A percentile compares a stretch with the other conserved stretches of the same genome.
These are phyloP conservation scores for Campoletis raptor DNA, from an alignment of 2,888 invertebrate genomes.

Conservation along the genomic window DNA sequence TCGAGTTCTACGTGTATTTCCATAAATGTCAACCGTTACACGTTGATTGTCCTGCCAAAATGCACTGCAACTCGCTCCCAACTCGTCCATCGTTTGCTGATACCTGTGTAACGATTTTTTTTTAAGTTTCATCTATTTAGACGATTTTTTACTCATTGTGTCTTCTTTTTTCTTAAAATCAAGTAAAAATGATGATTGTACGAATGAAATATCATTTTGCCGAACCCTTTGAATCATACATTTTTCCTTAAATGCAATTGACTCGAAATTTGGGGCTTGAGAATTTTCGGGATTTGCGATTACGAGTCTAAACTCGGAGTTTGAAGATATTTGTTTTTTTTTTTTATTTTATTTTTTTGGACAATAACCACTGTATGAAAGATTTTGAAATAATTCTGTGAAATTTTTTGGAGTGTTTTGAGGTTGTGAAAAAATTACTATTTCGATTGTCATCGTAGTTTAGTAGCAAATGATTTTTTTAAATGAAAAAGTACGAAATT, in stretches of 20 bases:
- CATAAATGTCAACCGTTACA: conserved; percentile 87
- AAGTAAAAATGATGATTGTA: background rate
- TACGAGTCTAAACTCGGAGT: too few species aligned
- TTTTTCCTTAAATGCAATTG: too few species aligned
- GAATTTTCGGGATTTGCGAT: too few species aligned
- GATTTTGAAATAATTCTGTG: background rate
- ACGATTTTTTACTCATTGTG: background rate
- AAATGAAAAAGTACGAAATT: too few species aligned
- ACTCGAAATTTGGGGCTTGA: too few species aligned
- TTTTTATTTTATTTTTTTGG: background rate
- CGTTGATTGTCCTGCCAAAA: conserved; percentile 88
- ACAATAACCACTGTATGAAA: background rate
- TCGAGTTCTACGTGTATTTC: conserved; percentile 84
- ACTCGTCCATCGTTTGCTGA: conserved; percentile 85
- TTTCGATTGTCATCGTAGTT: background rate
- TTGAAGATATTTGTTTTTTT: too few species aligned
- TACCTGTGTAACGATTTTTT: conserved; percentile 83
- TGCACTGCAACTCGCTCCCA: conserved; percentile 86
- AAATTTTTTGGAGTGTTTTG: background rate
- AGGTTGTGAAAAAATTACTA: background rate
- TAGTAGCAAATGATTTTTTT: too few species aligned
- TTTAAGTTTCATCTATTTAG: background rate
- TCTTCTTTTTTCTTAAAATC: background rate
- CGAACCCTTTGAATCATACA: too few species aligned
- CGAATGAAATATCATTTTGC: background rate